Conservation (phyloP, 2,113 vertebrate species). For the Oxyruncus cristatus region DNA sequence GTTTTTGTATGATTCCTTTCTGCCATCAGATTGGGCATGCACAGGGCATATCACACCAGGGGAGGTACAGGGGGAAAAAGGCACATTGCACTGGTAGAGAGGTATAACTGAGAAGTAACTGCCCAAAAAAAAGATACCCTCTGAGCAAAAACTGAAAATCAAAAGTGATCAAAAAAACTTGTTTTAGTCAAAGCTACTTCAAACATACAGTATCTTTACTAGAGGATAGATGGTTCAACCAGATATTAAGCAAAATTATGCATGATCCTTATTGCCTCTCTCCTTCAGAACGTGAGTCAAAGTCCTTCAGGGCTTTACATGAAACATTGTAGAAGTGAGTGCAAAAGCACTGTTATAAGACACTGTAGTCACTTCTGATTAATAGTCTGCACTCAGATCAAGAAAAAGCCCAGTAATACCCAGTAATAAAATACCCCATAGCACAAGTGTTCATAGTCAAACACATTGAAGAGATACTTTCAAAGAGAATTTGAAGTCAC, state of each 20-base stretch:
- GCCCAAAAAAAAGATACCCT: neutral
- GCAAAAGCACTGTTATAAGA: neutral
- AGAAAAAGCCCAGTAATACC: neutral
- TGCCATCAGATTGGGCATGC: neutral
- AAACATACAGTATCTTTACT: neutral
- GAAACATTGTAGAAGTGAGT: neutral
- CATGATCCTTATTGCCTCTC: neutral
- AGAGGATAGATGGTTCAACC: neutral
- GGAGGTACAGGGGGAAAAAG: neutral
- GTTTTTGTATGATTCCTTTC: neutral
- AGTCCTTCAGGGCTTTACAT: neutral
- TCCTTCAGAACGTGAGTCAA: neutral
- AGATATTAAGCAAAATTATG: neutral
- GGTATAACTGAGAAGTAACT: neutral
- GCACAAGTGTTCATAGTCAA: neutral
- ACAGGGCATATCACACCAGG: rapidly evolving
- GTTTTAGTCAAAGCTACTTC: neutral
- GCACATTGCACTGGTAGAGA: neutral
- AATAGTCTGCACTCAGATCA: neutral
- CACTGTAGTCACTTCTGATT: neutral
- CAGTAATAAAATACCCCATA: neutral
- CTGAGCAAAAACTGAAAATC: neutral
- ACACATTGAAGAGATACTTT: neutral
- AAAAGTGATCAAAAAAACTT: neutral
- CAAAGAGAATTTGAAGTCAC: neutral